These are phyloP conservation scores for Myiagra hebetior DNA, from an alignment of 2,113 vertebrate species.

Conservation along the genomic window DNA sequence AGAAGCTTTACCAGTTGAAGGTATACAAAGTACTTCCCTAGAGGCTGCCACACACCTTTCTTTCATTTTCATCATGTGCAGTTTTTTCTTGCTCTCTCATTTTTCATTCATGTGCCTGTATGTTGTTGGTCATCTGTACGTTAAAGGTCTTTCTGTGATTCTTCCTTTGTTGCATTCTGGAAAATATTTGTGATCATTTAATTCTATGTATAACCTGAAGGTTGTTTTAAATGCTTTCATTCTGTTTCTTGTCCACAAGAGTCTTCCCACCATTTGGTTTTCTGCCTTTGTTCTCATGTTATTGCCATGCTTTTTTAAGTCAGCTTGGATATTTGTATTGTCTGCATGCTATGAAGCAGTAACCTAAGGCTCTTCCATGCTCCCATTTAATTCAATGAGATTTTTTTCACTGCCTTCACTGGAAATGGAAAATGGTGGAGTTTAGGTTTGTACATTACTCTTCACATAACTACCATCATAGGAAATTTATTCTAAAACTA, in stretches of 20 bases:
- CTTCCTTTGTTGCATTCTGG: not conserved
- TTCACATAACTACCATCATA: not conserved
- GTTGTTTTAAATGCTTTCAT: not conserved
- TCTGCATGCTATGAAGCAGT: not conserved
- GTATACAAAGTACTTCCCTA: slow-evolving; percentile 49
- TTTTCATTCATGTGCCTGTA: not conserved
- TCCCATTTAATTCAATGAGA: not conserved
- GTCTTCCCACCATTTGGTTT: not conserved
- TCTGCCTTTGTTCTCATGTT: not conserved
- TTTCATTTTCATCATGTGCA: not conserved
- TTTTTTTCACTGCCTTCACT: slow-evolving; percentile 1
- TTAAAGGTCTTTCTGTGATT: not conserved
- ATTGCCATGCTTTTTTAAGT: not conserved
- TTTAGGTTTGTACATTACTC: not conserved
- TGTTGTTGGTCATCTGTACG: not conserved
- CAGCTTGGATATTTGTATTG: not conserved
- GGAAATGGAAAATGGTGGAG: not conserved
- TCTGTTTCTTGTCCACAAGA: not conserved
- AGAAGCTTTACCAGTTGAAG: slow-evolving; percentile 59
- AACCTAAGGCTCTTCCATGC: not conserved
- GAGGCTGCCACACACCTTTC: not conserved
- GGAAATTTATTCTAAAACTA: slow-evolving; percentile 49
- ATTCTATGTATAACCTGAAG: not conserved
- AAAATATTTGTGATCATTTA: not conserved
- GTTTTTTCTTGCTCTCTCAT: not conserved